A percentile compares a stretch with the other conserved stretches of the same genome.
phyloP scores from a whole-genome alignment of 2,797 vertebrate species.

The Squalus acanthias region DNA sequence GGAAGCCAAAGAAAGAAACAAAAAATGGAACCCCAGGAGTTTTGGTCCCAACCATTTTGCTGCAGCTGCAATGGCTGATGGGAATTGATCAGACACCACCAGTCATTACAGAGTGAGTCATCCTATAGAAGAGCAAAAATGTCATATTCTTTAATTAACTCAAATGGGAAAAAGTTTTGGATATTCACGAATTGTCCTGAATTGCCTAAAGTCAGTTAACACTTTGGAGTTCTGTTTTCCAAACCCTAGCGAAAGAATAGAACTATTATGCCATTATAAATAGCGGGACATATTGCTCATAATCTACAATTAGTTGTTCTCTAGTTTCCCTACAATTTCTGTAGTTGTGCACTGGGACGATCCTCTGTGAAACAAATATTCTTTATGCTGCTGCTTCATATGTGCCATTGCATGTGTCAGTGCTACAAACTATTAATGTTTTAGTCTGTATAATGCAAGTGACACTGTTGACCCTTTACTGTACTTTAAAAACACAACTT shows the following conservation, averaged over 20 bases:
- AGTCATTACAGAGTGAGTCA: background rate
- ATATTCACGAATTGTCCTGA: background rate
- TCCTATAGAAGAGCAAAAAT: background rate
- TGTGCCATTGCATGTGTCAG: background rate
- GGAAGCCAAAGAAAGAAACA: background rate
- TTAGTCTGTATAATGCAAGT: background rate
- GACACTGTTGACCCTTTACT: conserved; percentile 7
- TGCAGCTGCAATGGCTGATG: background rate
- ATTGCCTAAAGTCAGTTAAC: background rate
- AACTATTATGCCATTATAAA: background rate
- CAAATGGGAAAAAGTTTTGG: background rate
- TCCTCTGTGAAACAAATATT: background rate
- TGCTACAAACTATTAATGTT: background rate
- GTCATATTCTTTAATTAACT: background rate
- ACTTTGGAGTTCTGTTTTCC: background rate
- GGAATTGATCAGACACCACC: background rate
- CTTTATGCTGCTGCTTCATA: background rate
- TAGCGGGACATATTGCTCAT: background rate
- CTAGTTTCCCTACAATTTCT: background rate
- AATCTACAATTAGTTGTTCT: background rate
- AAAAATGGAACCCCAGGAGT: background rate
- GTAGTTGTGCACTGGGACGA: background rate
- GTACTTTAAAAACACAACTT: background rate
- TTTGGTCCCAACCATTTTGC: background rate
- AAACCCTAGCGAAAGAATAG: background rate